Percentiles rank a stretch among this genome's conserved stretches.
Evolutionary conservation across 2,888 invertebrate species (phyloP).

Genomic region (Ferrisia virgata): DNA sequence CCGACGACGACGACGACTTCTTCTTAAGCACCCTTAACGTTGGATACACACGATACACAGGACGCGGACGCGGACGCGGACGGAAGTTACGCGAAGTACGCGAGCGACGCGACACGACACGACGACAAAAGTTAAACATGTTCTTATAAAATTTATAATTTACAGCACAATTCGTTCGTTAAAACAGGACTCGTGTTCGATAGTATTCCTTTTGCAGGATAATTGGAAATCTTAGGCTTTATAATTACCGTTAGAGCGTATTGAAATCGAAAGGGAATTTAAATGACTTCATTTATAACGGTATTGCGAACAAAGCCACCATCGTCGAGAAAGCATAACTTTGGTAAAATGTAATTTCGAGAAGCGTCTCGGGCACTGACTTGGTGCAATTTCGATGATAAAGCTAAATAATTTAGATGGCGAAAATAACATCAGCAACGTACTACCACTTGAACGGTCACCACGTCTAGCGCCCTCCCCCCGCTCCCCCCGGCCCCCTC

Average conservation of each 20-base stretch:
- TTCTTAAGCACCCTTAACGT: neutral
- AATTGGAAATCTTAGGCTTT: neutral
- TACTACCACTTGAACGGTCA: neutral
- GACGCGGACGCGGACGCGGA: no score
- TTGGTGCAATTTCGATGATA: slow-evolving; percentile 13
- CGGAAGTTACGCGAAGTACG: neutral
- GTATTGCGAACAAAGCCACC: slow-evolving; percentile 15
- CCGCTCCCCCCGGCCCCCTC: no score
- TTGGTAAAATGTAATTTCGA: neutral
- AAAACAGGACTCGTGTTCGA: neutral
- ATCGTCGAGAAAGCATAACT: slow-evolving; percentile 5
- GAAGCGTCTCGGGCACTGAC: slow-evolving; percentile 1
- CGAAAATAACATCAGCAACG: slow-evolving; percentile 10
- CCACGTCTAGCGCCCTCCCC: neutral
- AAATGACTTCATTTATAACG: slow-evolving; percentile 30
- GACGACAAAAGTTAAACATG: neutral
- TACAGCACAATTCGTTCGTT: slow-evolving; percentile 25
- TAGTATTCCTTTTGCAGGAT: slow-evolving; percentile 11
- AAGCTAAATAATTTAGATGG: slow-evolving; percentile 28
- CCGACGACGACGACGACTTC: neutral
- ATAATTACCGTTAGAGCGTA: slow-evolving; percentile 28
- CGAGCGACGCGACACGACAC: neutral
- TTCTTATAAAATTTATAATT: slow-evolving; percentile 24
- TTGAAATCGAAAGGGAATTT: slow-evolving; percentile 29
- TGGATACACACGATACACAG: no score